Conservation (phyloP, 2,797 vertebrate species). For the Xenentodon cancila region DNA sequence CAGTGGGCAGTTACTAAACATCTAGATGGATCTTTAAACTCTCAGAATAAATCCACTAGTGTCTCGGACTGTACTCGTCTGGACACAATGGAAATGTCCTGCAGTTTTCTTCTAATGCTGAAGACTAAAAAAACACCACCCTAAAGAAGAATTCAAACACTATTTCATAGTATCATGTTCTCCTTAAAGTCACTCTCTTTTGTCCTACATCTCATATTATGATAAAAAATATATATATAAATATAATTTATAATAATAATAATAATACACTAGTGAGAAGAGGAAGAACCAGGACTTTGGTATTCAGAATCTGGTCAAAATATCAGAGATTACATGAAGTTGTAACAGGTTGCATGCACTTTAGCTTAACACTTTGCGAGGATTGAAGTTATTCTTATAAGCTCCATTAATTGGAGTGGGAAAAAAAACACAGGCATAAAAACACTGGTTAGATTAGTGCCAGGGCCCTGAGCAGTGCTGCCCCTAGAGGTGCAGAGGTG, state of each 20-base stretch:
- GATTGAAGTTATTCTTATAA: slow-evolving; percentile 34
- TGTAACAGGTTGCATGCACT: slow-evolving; percentile 39
- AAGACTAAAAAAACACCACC: slow-evolving; percentile 36
- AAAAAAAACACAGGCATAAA: slow-evolving; percentile 44
- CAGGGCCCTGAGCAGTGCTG: slow-evolving; percentile 74
- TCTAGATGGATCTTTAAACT: slow-evolving; percentile 25
- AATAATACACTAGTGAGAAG: neutral
- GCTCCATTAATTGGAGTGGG: slow-evolving; percentile 9
- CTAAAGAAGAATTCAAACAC: slow-evolving; percentile 29
- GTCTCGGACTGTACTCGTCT: slow-evolving; percentile 49
- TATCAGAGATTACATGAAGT: slow-evolving; percentile 33
- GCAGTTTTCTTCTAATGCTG: slow-evolving; percentile 41
- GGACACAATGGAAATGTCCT: slow-evolving; percentile 44
- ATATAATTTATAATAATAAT: slow-evolving; percentile 2
- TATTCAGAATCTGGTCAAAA: slow-evolving; percentile 62
- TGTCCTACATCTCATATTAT: slow-evolving; percentile 3
- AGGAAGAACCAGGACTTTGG: slow-evolving; percentile 72
- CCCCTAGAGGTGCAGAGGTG: slow-evolving; percentile 72
- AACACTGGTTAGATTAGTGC: slow-evolving; percentile 52
- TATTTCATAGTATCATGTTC: slow-evolving; percentile 8
- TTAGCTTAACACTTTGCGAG: slow-evolving; percentile 41
- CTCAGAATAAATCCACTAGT: slow-evolving; percentile 23
- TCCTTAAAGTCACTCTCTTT: slow-evolving; percentile 22
- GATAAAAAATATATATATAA: slow-evolving; percentile 14
- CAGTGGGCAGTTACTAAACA: slow-evolving; percentile 45